phyloP scores from a whole-genome alignment of 2,113 vertebrate species.

The Pygoscelis antarcticus region DNA sequence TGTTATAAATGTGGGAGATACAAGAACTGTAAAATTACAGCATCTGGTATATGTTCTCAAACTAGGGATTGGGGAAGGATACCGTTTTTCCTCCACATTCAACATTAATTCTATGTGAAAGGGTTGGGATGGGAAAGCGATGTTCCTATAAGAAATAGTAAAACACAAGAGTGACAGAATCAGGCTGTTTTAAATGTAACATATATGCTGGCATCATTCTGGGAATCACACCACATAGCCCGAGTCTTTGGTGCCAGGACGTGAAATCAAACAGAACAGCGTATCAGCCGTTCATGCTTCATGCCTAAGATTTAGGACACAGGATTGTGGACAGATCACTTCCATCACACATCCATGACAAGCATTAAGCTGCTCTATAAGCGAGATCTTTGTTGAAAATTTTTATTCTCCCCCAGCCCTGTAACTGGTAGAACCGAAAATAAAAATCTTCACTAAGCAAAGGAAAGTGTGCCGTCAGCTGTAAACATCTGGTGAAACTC shows the following conservation, averaged over 20 bases:
- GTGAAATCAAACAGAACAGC: not conserved
- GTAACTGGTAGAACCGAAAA: conserved; percentile 2
- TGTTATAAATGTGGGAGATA: not conserved
- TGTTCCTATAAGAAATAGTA: not conserved
- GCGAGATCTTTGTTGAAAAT: conserved; percentile 20
- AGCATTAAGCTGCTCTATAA: conserved; percentile 5
- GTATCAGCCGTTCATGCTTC: not conserved
- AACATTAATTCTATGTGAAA: not conserved
- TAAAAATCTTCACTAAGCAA: not conserved
- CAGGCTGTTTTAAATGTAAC: not conserved
- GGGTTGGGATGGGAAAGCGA: not conserved
- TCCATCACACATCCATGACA: conserved; percentile 39
- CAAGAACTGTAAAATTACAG: not conserved
- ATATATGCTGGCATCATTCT: not conserved
- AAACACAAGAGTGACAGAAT: not conserved
- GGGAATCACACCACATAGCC: not conserved
- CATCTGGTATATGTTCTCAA: not conserved
- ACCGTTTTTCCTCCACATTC: not conserved
- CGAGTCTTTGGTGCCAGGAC: not conserved
- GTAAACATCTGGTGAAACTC: conserved; percentile 64
- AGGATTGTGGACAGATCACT: not conserved
- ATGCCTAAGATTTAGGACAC: not conserved
- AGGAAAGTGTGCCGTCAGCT: conserved; percentile 10
- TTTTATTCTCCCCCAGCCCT: not conserved
- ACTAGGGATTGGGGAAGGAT: not conserved